Conservation (phyloP, 2,113 vertebrate genomes). For the Ramphastos sulfuratus region DNA sequence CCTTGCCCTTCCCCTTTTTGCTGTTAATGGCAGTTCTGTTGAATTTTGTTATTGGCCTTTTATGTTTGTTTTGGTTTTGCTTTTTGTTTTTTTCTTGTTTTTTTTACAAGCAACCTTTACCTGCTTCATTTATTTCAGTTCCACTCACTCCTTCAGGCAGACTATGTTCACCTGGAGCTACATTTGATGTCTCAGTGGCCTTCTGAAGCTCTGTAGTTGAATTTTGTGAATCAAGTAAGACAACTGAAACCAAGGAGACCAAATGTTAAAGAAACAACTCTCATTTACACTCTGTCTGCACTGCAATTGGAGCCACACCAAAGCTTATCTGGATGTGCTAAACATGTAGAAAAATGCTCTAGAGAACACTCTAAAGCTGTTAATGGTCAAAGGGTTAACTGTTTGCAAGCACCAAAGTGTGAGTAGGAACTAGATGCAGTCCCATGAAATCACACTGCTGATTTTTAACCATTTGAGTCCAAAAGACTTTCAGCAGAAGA, state of each 20-base stretch:
- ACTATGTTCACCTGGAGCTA: background rate
- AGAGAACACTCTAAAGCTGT: background rate
- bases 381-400: background rate
- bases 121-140: conserved; percentile 67
- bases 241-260: conserved; percentile 72
- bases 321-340: background rate
- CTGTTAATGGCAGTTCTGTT: too few relatives aligned
- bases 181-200: background rate
- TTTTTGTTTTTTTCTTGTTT: background rate
- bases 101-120: conserved; percentile 42
- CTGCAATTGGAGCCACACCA: background rate
- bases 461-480: background rate
- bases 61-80: too few relatives aligned
- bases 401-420: background rate
- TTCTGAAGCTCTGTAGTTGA: conserved; percentile 71
- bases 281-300: background rate
- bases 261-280: background rate
- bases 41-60: too few relatives aligned
- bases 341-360: background rate
- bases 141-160: conserved; percentile 30
- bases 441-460: background rate
- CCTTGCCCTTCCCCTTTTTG: too few relatives aligned
- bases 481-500: background rate
- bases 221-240: conserved; percentile 87
- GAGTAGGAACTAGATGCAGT: background rate